Evolutionary conservation across 1,140 invertebrate species (phyloP).

Genomic region (Eupristina koningsbergeri): DNA sequence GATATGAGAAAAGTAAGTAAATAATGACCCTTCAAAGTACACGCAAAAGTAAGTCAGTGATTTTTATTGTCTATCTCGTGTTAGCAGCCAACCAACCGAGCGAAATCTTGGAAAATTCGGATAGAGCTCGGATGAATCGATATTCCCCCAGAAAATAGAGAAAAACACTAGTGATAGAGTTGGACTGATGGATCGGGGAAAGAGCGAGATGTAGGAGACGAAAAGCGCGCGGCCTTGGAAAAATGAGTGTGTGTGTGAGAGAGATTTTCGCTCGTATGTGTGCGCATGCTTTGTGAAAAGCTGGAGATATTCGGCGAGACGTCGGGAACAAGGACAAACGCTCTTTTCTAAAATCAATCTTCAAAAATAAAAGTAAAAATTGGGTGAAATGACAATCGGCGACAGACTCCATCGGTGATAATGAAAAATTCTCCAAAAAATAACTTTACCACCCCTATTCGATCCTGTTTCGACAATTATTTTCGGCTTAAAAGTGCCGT

Average conservation of each 20-base stretch:
- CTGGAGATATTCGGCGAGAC: neutral
- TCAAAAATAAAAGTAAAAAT: neutral
- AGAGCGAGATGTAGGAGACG: neutral
- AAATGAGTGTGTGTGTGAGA: neutral
- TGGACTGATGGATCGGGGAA: neutral
- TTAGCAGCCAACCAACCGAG: neutral
- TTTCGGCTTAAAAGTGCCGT: neutral
- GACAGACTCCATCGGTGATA: neutral
- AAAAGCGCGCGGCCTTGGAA: neutral
- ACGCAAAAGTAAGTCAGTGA: neutral
- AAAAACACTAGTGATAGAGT: neutral
- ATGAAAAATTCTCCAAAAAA: too few species aligned
- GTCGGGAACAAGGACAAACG: neutral
- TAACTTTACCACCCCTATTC: too few species aligned
- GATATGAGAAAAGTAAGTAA: neutral
- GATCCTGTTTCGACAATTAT: neutral
- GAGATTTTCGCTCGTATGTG: neutral
- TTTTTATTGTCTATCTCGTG: too few species aligned
- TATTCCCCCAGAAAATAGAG: neutral
- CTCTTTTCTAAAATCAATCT: constrained; percentile 2
- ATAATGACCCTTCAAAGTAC: neutral
- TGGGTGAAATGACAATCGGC: neutral
- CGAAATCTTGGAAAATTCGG: neutral
- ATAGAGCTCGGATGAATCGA: neutral
- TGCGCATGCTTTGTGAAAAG: neutral